Base-by-base conservation (phyloP, 2,888 invertebrate species). In the Adineta ricciae region DNA sequence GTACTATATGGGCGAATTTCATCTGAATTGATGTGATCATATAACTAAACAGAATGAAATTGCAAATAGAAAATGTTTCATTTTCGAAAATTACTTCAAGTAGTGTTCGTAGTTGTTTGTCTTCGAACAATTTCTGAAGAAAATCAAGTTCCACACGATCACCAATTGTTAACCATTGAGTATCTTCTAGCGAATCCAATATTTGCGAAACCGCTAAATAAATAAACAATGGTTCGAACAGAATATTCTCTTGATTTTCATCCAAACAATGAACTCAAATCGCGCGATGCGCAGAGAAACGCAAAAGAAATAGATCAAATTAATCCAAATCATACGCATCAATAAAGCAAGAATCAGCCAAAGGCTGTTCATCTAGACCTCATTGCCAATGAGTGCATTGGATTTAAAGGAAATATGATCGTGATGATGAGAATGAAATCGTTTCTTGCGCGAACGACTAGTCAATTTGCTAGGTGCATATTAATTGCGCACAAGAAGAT, bases 121-220 rank as follows among this genome's bases (percentile, higher is more conserved):
- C 78, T 78, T 78, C 78, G n/a, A 78, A 78, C 41, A 78, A 41
- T 78, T 78, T 24, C 41, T 78, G 78, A 41, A 78, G 41, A 78
- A 78, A 78, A n/a, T 41, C 38, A 41, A 78, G n/a, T 78, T 78
- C 78, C 38, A 78, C 78, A 78, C 41, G 78, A 78, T 78, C 78
- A 41, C 78, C 41, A 38, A 78, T 41, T 16, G 96, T 96, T 86
- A 97, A 93, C 87, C 96, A 96, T 89, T 96, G 94, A 88, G 97
- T 95, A 90, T 97, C 97, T 90, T 97, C 97, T 89, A 97, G 91
- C 85, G 95, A 95, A 91, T 97, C 96, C 89, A 96, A 92, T 88
- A 97, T 94, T 89, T 95, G 93, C 88, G 93, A 93, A 88, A 96
- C 95, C 88, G 95, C 95, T 94, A 83, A 50, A 83, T 46, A 50